A percentile compares a stretch with the other conserved stretches of the same genome.
phyloP scores from a whole-genome alignment of 2,797 vertebrate species.

The Typhlichthys subterraneus region DNA sequence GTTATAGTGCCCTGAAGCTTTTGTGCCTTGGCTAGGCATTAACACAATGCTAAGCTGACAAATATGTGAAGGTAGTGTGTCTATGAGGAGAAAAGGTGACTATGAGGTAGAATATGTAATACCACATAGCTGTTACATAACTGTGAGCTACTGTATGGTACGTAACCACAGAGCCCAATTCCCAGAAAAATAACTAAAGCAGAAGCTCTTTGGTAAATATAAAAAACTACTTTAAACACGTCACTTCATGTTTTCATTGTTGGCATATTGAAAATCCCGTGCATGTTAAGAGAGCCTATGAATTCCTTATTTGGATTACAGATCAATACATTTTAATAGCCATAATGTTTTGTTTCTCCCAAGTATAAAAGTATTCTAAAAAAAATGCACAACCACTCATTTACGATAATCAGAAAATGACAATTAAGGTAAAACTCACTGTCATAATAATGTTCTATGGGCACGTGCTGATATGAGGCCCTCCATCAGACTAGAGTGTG shows the following conservation, averaged over 20 bases:
- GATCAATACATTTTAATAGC: slow-evolving; percentile 12
- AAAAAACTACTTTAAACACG: slow-evolving; percentile 35
- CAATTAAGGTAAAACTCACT: too few relatives aligned
- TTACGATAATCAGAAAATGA: too few relatives aligned
- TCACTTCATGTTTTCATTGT: slow-evolving; percentile 17
- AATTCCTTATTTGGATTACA: neutral
- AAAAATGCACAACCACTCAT: too few relatives aligned
- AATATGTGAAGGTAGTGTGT: slow-evolving; percentile 5
- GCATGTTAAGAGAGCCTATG: neutral
- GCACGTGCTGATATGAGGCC: too few relatives aligned
- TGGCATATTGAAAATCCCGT: slow-evolving; percentile 32
- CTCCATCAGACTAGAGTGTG: too few relatives aligned
- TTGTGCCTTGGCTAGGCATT: neutral
- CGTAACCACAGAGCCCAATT: slow-evolving; percentile 29
- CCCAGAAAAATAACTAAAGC: slow-evolving; percentile 14
- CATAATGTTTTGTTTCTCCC: slow-evolving; percentile 6
- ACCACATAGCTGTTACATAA: slow-evolving; percentile 60
- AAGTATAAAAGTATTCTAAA: neutral
- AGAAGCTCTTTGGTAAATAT: slow-evolving; percentile 15
- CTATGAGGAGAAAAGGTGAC: slow-evolving; percentile 1
- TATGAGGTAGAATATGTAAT: slow-evolving; percentile 39
- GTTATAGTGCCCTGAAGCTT: too few relatives aligned
- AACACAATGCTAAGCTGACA: slow-evolving; percentile 6
- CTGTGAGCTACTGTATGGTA: slow-evolving; percentile 16
- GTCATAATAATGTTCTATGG: too few relatives aligned